phyloP scores from a whole-genome alignment of 2,797 vertebrate species.

The Cynopterus sphinx region DNA sequence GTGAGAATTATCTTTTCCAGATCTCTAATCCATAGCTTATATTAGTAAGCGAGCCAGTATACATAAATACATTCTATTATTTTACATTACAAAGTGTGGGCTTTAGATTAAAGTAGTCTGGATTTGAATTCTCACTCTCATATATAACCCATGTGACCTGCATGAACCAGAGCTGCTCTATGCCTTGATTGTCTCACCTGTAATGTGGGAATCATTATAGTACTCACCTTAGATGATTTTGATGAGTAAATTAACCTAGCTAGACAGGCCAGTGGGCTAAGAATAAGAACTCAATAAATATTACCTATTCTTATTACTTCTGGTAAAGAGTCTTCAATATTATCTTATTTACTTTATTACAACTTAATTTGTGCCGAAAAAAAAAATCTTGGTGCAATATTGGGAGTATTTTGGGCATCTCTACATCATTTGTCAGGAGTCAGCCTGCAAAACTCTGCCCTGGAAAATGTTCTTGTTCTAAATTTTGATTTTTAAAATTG shows the following conservation, averaged over 20 bases:
- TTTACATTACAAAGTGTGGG: not conserved
- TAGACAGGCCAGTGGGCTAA: not conserved
- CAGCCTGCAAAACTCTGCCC: not conserved
- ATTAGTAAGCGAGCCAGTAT: not conserved
- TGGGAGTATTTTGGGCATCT: not conserved
- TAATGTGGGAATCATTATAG: not conserved
- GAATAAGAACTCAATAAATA: not conserved
- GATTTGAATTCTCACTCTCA: not conserved
- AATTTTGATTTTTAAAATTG: not conserved
- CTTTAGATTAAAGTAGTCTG: not conserved
- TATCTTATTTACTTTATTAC: not conserved
- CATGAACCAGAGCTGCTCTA: not conserved
- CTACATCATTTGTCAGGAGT: not conserved
- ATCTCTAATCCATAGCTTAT: not conserved
- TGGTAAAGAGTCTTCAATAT: not conserved
- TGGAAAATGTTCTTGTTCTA: not conserved
- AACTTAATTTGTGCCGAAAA: not conserved
- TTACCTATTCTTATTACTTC: conserved; percentile 29
- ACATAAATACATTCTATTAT: not conserved
- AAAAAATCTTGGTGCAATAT: not conserved
- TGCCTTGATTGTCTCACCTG: not conserved
- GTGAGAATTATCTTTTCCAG: not conserved
- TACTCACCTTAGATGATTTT: not conserved
- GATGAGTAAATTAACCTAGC: not conserved
- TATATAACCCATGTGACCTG: not conserved